A percentile compares a stretch with the other conserved stretches of the same genome.
These are phyloP conservation scores for Rhingia rostrata DNA, from an alignment of 2,888 invertebrate genomes.

Conservation along the genomic window DNA sequence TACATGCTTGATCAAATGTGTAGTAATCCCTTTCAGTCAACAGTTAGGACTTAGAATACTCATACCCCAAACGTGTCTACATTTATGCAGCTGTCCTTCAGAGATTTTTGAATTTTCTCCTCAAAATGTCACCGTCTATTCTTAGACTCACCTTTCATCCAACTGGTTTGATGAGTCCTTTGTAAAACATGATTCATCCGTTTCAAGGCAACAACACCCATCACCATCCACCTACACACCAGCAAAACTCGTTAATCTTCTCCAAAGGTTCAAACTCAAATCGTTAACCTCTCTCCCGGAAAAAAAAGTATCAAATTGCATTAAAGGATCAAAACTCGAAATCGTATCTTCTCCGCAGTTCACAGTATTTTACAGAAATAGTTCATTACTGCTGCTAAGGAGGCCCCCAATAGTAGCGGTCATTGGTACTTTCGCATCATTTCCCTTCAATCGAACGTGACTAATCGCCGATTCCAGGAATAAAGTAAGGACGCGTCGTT, in stretches of 20 bases:
- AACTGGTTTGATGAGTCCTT: too few relatives aligned
- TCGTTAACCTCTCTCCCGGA: not conserved
- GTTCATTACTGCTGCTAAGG: not conserved
- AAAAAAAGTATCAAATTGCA: constrained; percentile 46
- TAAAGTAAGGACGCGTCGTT: constrained; percentile 37
- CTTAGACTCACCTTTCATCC: too few relatives aligned
- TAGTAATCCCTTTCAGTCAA: too few relatives aligned
- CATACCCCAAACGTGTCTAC: too few relatives aligned
- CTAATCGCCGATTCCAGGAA: constrained; percentile 63
- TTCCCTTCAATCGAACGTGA: constrained; percentile 52
- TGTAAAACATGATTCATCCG: not conserved
- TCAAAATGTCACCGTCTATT: too few relatives aligned
- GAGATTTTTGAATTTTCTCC: too few relatives aligned
- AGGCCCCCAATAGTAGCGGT: not conserved
- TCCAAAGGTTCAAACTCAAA: not conserved
- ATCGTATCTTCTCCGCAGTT: not conserved
- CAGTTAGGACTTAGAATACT: too few relatives aligned
- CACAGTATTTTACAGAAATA: not conserved
- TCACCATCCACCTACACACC: not conserved
- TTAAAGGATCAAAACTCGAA: constrained; percentile 38
- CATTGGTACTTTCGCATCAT: constrained; percentile 50
- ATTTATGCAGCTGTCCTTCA: too few relatives aligned
- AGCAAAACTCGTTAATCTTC: too few relatives aligned
- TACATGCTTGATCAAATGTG: too few relatives aligned
- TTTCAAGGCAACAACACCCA: not conserved